Base-by-base conservation (phyloP, 2,888 invertebrate species). In the Cerastoderma edule region DNA sequence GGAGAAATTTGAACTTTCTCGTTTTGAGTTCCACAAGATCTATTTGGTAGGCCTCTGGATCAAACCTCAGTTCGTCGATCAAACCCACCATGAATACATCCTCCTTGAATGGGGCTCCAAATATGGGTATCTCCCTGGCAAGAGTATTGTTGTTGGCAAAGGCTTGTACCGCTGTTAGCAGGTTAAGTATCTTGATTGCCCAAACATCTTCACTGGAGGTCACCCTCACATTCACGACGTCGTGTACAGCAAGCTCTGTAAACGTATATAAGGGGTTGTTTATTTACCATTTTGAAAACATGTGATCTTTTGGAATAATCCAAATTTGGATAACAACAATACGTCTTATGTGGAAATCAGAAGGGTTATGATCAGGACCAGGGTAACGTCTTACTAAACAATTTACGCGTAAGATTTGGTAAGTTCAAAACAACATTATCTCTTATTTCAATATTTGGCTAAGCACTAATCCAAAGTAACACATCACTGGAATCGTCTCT, bases 51-150 rank as follows among this genome's bases (percentile, higher is more conserved):
- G 74, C 76, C n/a, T 87, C 84, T n/a, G 86, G 85, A 67, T 92
- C 89, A 78, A 89, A 91, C 16, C 85, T 74, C 1, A 92, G 83
- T 75, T 92, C 91, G 76, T 92, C 92, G 32, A 91, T 89, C 22
- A 91, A 74, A 0, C 92, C 92, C 44, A 89, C 87, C 50, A 91
- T 67, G 63, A 91, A 89, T 16, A 89, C 78, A 48, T 86, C 89
- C 22, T 85, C 76, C 0, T 81, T 84, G 74, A 89, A 91, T 22
- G 90, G 90, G 22, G 86, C 78, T 0, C 92, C 92, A 84, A 92
- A 92, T 44, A 92, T 87, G 0, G 91, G 91, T 8, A 91, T 80
- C 72, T 91, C 91, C 56, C 91, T 84, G 22, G 85, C 88, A 6
- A 90, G 33, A 0, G 78, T 75, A 5, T 67, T 64, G 28, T 89